A percentile compares a stretch with the other conserved stretches of the same genome.
These are phyloP conservation scores for Notamacropus eugenii DNA, from an alignment of 2,797 vertebrate species.

Conservation along the genomic window DNA sequence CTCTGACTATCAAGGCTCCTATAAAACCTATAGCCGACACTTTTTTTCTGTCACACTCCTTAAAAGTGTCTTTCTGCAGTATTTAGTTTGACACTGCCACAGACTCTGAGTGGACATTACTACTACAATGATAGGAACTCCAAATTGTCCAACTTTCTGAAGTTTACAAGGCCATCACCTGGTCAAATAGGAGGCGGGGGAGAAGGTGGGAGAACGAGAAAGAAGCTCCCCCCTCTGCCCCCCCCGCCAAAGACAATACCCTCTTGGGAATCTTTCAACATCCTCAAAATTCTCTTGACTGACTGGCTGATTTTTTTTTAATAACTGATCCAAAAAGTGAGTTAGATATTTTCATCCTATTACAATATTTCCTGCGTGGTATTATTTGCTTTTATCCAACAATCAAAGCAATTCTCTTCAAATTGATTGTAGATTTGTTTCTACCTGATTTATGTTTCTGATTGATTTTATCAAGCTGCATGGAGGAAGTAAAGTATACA, in stretches of 20 bases:
- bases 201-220: background rate
- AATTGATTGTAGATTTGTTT: background rate
- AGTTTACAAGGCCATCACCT: background rate
- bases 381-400: background rate
- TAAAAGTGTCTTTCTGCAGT: background rate
- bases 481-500: background rate
- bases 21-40: background rate
- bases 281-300: background rate
- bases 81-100: background rate
- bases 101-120: background rate
- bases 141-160: background rate
- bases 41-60: background rate
- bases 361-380: background rate
- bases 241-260: background rate
- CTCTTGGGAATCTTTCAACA: background rate
- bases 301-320: background rate
- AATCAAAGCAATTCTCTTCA: background rate
- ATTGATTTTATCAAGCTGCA: background rate
- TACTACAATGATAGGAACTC: background rate
- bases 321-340: background rate
- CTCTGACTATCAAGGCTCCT: background rate
- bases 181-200: background rate
- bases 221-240: background rate
- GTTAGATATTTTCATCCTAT: background rate
- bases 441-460: background rate